A percentile compares a stretch with the other conserved stretches of the same genome.
These are phyloP conservation scores for Masticophis lateralis DNA, from an alignment of 2,797 vertebrate species.

Conservation along the genomic window DNA sequence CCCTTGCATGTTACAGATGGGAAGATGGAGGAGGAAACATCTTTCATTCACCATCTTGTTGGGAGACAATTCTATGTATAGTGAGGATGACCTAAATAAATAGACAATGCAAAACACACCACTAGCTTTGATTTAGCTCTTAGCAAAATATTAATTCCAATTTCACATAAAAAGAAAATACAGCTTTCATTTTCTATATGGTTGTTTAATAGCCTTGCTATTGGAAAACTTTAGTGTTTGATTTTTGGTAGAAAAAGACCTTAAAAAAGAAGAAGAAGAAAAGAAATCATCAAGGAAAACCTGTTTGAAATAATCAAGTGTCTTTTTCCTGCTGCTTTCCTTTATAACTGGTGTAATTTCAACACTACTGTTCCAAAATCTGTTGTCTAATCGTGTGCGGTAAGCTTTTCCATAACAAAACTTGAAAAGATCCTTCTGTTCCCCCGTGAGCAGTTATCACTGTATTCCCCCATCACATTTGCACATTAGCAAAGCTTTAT, in stretches of 20 bases:
- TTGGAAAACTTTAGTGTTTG: slow-evolving; percentile 60
- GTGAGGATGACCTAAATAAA: not conserved
- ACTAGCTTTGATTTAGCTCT: slow-evolving; percentile 41
- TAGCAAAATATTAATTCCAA: slow-evolving; percentile 35
- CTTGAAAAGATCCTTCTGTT: slow-evolving; percentile 52
- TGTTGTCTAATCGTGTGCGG: slow-evolving; percentile 66
- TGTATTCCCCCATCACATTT: slow-evolving; percentile 72
- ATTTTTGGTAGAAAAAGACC: slow-evolving; percentile 38
- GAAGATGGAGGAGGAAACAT: not conserved
- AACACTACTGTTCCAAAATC: slow-evolving; percentile 60
- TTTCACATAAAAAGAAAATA: slow-evolving; percentile 46
- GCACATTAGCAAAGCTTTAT: slow-evolving; percentile 82
- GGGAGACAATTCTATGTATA: not conserved
- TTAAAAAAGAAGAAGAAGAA: slow-evolving; percentile 1
- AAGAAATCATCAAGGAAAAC: slow-evolving; percentile 30
- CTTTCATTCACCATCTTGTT: not conserved
- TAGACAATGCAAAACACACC: slow-evolving; percentile 4
- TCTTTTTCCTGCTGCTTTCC: slow-evolving; percentile 56
- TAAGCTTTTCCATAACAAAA: slow-evolving; percentile 65
- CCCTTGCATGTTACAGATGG: not conserved
- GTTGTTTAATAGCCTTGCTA: slow-evolving; percentile 52
- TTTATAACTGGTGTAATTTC: slow-evolving; percentile 62
- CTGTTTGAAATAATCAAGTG: slow-evolving; percentile 64
- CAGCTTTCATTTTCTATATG: not conserved
- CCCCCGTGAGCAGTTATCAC: slow-evolving; percentile 78